phyloP scores from a whole-genome alignment of 2,113 vertebrate genomes.

The Paralichthys olivaceus region DNA sequence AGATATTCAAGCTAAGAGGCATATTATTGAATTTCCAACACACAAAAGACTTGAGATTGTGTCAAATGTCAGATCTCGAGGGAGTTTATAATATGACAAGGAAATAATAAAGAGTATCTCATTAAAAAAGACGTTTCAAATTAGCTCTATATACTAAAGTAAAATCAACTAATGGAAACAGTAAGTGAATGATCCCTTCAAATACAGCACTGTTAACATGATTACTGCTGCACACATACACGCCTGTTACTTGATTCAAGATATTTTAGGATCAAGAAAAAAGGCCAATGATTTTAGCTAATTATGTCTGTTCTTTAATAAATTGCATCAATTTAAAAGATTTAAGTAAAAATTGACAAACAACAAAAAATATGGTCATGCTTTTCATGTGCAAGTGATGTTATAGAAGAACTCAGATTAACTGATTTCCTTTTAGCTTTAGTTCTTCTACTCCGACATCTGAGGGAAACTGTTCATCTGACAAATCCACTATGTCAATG shows the following conservation, averaged over 20 bases:
- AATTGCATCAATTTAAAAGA: not conserved
- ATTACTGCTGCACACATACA: too few species aligned
- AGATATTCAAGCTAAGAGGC: conserved; percentile 27
- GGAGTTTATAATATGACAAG: conserved; percentile 8
- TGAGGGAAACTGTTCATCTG: not conserved
- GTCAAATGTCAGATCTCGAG: conserved; percentile 11
- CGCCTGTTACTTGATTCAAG: too few species aligned
- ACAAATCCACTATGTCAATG: not conserved
- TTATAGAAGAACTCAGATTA: not conserved
- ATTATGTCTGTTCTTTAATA: not conserved
- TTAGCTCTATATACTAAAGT: not conserved
- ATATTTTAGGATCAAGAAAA: too few species aligned
- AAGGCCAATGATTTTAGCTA: too few species aligned
- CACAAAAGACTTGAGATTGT: not conserved
- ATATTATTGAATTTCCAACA: conserved; percentile 22
- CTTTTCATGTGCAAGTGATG: not conserved
- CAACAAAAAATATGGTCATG: too few species aligned
- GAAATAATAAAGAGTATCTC: conserved; percentile 20
- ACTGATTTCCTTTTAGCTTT: not conserved
- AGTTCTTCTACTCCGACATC: not conserved
- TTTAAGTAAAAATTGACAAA: not conserved
- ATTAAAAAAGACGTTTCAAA: conserved; percentile 17
- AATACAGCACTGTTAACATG: too few species aligned
- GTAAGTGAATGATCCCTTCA: not conserved
- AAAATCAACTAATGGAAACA: conserved; percentile 16